Base-by-base conservation (phyloP, 1,140 invertebrate species). In the Drosophila ironensis region DNA sequence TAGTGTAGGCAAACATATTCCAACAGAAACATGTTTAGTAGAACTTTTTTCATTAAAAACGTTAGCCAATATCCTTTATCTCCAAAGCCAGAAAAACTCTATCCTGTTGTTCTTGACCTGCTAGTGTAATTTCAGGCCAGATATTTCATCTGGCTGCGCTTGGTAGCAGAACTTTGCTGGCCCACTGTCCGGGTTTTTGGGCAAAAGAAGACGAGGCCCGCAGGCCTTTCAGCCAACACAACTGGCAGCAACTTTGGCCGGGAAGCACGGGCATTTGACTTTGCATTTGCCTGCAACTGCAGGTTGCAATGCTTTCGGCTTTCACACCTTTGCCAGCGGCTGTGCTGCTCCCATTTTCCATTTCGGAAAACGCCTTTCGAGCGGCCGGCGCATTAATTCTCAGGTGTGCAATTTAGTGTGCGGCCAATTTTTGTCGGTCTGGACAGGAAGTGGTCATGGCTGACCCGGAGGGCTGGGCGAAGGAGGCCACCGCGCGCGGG, bases 381-480 rank as follows among this genome's bases (percentile, higher is more conserved):
- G 66, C 77, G 78, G 52, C 70, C 60, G 56, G 53, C 70, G 66
- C 73, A 84, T 78, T 84, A 84, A 86, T 76, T 84, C 78, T 74
- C 78, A 75, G 72, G 71, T 76, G 81, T 84, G 80, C 81, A 87
- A 87, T 87, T 87, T 87, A 75, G 74, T 84, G 75, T 84, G 78
- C 63, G 80, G 78, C 80, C 80, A 86, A 86, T 84, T 86, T 84
- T 61, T 72, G 71, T 82, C 60, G 66, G 73, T 76, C 72, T 76
- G 46, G 59, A 48, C 38, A 51, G 53, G 48, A 48, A 48, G 35
- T 37, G 33, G 33, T 7, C 14, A 16, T 37, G 33, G 28, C 8
- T 11, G 33, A n/a, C n/a, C n/a, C n/a, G n/a, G n/a, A n/a, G n/a
- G n/a, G n/a, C n/a, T n/a, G n/a, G n/a, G 22, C 2, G 22, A 27